A percentile compares a stretch with the other conserved stretches of the same genome.
These are phyloP conservation scores for Aethina tumida DNA, from an alignment of 1,140 invertebrate genomes.

Conservation along the genomic window DNA sequence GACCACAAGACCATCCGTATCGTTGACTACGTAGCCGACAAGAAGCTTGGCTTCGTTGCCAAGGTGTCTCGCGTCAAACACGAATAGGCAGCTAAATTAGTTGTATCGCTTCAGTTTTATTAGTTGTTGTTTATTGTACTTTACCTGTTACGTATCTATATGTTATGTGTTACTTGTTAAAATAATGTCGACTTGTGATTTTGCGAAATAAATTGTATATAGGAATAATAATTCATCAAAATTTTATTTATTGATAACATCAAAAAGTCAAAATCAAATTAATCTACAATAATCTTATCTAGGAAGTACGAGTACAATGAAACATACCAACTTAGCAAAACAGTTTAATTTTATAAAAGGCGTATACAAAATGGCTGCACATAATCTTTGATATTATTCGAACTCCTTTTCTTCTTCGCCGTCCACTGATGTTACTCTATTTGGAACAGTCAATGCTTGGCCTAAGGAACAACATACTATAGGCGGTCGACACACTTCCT, in stretches of 20 bases:
- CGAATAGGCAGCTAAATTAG: slow-evolving; percentile 9
- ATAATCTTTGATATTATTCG: no score
- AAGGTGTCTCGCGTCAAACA: slow-evolving; percentile 37
- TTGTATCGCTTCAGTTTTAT: slow-evolving; percentile 1
- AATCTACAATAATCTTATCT: no score
- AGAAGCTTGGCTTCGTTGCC: slow-evolving; percentile 54
- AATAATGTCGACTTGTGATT: slow-evolving; percentile 19
- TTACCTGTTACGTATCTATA: slow-evolving; percentile 8
- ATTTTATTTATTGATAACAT: slow-evolving; percentile 1
- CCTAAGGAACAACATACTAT: no score
- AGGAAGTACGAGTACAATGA: no score
- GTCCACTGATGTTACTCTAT: no score
- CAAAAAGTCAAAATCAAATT: neutral
- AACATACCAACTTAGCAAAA: neutral
- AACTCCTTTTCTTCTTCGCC: no score
- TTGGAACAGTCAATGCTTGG: no score
- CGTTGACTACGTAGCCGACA: slow-evolving; percentile 38
- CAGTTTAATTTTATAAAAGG: no score
- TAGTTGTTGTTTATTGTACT: neutral
- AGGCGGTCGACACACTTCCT: no score
- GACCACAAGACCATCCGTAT: slow-evolving; percentile 36
- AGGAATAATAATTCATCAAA: no score
- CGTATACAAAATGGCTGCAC: no score
- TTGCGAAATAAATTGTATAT: slow-evolving; percentile 19
- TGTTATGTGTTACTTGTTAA: slow-evolving; percentile 11